Evolutionary conservation across 2,113 vertebrate species (phyloP).

Genomic region (Muntiacus muntjak): DNA sequence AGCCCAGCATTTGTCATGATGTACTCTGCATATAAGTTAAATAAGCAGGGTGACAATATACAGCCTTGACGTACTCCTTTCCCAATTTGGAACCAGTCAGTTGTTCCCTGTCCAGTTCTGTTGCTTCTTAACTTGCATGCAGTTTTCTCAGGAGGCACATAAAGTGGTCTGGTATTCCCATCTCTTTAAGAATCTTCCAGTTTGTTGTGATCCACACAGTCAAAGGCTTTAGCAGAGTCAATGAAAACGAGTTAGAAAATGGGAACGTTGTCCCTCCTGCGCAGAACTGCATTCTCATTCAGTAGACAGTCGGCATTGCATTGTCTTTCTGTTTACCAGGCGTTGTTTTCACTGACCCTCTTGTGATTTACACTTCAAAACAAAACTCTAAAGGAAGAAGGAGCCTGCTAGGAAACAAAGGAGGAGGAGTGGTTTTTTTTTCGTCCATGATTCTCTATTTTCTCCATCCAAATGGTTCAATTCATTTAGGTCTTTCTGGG

Average conservation of each 20-base stretch:
- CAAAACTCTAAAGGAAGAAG: background rate
- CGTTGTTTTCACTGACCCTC: background rate
- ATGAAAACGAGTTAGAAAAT: background rate
- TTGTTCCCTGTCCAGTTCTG: background rate
- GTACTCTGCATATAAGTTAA: background rate
- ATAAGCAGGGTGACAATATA: background rate
- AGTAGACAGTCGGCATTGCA: rapidly evolving
- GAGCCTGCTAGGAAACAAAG: background rate
- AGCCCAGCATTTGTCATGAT: background rate
- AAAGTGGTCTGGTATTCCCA: background rate
- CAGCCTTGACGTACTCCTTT: background rate
- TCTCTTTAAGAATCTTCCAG: background rate
- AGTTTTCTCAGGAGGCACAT: background rate
- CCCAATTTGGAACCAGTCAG: background rate
- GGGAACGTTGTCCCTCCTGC: no score
- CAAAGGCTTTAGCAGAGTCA: background rate
- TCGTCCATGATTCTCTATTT: background rate
- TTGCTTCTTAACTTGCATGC: background rate
- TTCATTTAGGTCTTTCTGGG: background rate
- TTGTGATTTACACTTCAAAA: background rate
- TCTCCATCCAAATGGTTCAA: background rate
- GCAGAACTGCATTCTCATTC: background rate
- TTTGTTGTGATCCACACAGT: background rate
- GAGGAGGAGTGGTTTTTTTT: background rate
- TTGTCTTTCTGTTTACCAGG: background rate